Evolutionary conservation across 2,113 vertebrate species (phyloP).

Genomic region (Falco punctatus): DNA sequence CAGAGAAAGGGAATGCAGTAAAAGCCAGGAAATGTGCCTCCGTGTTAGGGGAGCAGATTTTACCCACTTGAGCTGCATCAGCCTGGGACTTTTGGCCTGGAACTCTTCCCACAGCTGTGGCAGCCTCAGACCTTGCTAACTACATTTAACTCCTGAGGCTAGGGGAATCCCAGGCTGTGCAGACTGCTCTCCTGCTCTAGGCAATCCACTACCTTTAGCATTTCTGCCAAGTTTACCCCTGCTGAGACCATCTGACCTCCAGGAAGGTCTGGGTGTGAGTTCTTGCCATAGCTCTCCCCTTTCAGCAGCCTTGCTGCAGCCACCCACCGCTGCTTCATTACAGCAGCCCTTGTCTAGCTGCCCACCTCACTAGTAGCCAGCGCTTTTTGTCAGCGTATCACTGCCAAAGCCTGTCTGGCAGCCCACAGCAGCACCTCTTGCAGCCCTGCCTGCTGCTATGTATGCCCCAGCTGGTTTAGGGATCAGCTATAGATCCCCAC

Average conservation of each 20-base stretch:
- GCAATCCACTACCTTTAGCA: accelerated
- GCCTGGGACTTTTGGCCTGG: neutral
- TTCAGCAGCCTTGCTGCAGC: neutral
- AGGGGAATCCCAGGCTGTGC: neutral
- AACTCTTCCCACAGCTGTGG: neutral
- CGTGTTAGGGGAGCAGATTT: neutral
- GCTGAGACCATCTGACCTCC: neutral
- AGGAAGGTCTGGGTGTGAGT: neutral
- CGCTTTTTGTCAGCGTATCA: accelerated
- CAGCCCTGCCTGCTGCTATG: neutral
- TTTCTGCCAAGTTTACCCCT: neutral
- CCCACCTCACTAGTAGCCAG: accelerated
- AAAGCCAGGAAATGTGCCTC: neutral
- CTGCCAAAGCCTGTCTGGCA: accelerated
- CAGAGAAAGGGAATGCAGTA: neutral
- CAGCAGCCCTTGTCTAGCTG: accelerated
- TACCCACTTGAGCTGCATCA: neutral
- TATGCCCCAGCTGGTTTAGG: too few relatives aligned
- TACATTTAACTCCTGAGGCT: accelerated
- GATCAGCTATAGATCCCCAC: neutral
- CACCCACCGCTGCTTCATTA: accelerated
- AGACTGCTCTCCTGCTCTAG: neutral
- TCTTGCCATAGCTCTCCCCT: neutral
- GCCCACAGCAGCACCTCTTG: too few relatives aligned
- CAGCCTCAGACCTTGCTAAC: neutral